phyloP scores from a whole-genome alignment of 1,140 invertebrate genomes.

The Meloidogyne hapla region DNA sequence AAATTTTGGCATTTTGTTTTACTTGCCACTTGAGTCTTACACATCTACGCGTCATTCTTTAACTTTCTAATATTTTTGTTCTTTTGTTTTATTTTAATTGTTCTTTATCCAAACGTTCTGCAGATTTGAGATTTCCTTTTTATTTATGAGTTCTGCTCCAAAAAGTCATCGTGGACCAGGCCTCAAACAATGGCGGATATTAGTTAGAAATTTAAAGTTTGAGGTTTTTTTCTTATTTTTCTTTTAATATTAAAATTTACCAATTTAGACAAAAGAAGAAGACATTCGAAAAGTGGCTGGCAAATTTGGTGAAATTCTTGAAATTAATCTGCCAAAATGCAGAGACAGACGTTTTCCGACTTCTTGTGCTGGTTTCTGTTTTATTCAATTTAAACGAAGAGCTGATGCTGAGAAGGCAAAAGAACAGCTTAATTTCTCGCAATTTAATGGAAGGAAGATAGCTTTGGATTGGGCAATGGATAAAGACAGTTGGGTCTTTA shows the following conservation, averaged over 20 bases:
- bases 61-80: no score
- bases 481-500: conserved; percentile 47
- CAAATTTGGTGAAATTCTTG: conserved; percentile 36
- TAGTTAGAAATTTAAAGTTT: conserved; percentile 54
- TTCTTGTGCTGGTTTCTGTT: conserved; percentile 55
- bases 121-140: not conserved
- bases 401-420: conserved; percentile 38
- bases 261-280: conserved; percentile 50
- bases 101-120: no score
- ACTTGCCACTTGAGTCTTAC: no score
- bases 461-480: conserved; percentile 51
- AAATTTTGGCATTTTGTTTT: no score
- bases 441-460: conserved; percentile 53
- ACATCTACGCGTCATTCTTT: no score
- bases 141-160: not conserved
- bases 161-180: conserved; percentile 19
- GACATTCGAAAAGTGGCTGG: conserved; percentile 36
- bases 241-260: not conserved
- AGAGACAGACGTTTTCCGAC: conserved; percentile 48
- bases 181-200: conserved; percentile 42
- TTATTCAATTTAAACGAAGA: conserved; percentile 42
- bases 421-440: conserved; percentile 42
- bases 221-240: conserved; percentile 25
- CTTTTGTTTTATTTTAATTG: no score
- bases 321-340: conserved; percentile 47